phyloP scores from a whole-genome alignment of 2,888 invertebrate genomes.

The Cepaea hortensis region DNA sequence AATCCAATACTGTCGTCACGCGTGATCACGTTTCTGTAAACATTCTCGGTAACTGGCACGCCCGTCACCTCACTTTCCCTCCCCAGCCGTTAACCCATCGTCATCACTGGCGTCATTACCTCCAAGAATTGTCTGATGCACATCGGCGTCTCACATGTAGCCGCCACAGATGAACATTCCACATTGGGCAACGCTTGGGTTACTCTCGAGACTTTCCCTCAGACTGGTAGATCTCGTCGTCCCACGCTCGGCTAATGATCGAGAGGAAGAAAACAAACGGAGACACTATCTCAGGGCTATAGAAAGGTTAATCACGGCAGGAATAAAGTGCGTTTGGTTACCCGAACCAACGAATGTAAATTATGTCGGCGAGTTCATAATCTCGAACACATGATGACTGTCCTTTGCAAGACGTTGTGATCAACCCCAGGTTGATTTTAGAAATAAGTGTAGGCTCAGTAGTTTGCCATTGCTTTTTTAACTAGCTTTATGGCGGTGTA shows the following conservation, averaged over 20 bases:
- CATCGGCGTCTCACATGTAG: neutral
- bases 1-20: constrained; percentile 22
- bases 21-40: constrained; percentile 39
- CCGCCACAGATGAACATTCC: neutral
- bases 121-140: neutral
- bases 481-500: too few species aligned
- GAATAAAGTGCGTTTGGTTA: neutral
- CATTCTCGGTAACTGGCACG: constrained; percentile 14
- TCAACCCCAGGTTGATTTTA: too few species aligned
- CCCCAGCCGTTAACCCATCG: constrained; percentile 23
- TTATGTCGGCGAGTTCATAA: too few species aligned
- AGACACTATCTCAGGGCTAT: neutral
- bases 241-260: neutral
- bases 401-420: too few species aligned
- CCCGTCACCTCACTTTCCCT: constrained; percentile 3
- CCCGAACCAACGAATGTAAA: neutral
- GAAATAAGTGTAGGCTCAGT: too few species aligned
- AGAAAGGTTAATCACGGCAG: constrained; percentile 21
- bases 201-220: neutral
- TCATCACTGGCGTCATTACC: constrained; percentile 24
- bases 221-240: neutral
- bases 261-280: constrained; percentile 16
- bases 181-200: neutral
- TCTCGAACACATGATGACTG: too few species aligned
- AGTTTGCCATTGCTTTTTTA: too few species aligned